Base-by-base conservation (phyloP, 2,113 vertebrate species). In the Rhinichthys klamathensis region DNA sequence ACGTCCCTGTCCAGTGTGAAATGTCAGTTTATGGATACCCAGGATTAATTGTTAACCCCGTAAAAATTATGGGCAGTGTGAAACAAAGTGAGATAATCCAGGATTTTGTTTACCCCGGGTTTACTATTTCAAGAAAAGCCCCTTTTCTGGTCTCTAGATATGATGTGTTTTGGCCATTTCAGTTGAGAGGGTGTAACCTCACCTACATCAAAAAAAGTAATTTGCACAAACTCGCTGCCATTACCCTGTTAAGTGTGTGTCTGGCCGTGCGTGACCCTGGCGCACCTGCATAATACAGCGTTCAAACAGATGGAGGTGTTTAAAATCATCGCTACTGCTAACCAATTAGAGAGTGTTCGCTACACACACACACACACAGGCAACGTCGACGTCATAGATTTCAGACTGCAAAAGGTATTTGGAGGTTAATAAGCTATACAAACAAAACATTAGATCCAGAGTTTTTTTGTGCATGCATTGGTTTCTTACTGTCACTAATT, bases 351-450 rank as follows among this genome's bases (percentile, higher is more conserved):
- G 25, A 76, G 25, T 18, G n/a, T 3, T 15, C 0, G 0, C 3
- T 2, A 58, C 18, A 46, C 58, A 67, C 35, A n/a, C n/a, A 61
- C 77, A 46, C 30, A 63, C n/a, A 65, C 38, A 25, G 21, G 46
- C n/a, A 67, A 4, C 10, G 35, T 13, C 23, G 2, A 70, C 9
- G 2, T 70, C 3, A n/a, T 44, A 35, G 41, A 67, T 81, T 81
- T 67, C 77, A 67, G 44, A 69, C 41, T n/a, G 25, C 16, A 16
- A 69, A 49, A 82, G 80, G 41, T 67, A 69, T 46, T 69, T 82
- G 80, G 80, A 82, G 63, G 80, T 69, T 69, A 82, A 63, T 46
- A 63, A 46, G 38, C 35, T 44, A 10, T 63, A 30, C 46, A 79
- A 78, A 41, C 77, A 63, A 63, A 80, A 63, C n/a, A 80, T 18